phyloP scores from a whole-genome alignment of 1,140 invertebrate species.

The Musca domestica region DNA sequence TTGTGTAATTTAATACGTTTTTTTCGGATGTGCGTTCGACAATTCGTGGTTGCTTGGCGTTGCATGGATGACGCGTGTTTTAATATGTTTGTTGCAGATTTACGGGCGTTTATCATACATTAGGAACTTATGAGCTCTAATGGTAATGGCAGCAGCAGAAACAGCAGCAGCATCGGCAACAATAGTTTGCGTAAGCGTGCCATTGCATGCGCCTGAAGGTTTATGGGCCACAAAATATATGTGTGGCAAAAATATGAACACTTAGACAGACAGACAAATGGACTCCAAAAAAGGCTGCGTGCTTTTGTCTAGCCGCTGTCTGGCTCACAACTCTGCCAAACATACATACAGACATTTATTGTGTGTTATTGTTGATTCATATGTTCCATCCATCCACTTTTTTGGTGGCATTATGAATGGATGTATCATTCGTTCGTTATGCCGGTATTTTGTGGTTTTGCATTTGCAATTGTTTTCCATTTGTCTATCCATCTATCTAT shows the following conservation, averaged over 20 bases:
- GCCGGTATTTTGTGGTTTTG: constrained; percentile 5
- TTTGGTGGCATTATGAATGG: too few relatives aligned
- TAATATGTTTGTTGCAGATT: constrained; percentile 28
- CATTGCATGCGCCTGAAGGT: constrained; percentile 27
- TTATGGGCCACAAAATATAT: constrained; percentile 30
- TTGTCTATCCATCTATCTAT: neutral
- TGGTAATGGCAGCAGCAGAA: too few relatives aligned
- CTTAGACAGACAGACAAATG: neutral
- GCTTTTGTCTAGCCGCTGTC: constrained; percentile 17
- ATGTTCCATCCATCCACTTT: too few relatives aligned
- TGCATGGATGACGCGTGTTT: constrained; percentile 14
- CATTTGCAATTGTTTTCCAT: constrained; percentile 18
- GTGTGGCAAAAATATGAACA: constrained; percentile 1
- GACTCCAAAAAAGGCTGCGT: neutral
- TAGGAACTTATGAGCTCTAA: constrained; percentile 1
- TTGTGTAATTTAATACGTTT: neutral
- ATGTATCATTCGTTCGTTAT: neutral
- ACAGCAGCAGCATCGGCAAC: too few relatives aligned
- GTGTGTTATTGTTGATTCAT: too few relatives aligned
- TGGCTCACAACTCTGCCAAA: constrained; percentile 31
- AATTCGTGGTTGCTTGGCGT: neutral
- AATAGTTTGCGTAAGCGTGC: constrained; percentile 25
- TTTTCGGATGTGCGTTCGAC: neutral
- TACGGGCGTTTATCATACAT: constrained; percentile 14
- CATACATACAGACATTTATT: too few relatives aligned